phyloP scores from a whole-genome alignment of 1,140 invertebrate species.

The Temnothorax curvispinosus region DNA sequence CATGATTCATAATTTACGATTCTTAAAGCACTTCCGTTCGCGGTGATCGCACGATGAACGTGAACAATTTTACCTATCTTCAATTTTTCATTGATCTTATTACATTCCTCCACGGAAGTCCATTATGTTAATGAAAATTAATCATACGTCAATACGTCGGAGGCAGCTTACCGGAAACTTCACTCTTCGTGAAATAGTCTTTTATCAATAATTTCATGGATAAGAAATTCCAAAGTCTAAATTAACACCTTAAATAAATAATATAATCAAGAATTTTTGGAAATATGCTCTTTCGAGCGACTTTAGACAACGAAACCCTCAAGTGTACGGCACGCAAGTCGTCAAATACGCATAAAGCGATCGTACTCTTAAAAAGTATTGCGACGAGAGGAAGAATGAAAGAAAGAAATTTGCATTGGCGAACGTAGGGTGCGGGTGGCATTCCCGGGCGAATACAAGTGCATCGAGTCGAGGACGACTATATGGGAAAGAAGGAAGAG shows the following conservation, averaged over 20 bases:
- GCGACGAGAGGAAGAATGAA: not conserved
- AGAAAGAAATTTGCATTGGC: not conserved
- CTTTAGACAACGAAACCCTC: not conserved
- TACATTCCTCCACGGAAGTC: not conserved
- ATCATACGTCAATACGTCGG: too few relatives aligned
- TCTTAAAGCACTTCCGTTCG: not conserved
- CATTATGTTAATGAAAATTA: not conserved
- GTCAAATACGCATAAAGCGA: constrained; percentile 23
- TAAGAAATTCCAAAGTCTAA: not conserved
- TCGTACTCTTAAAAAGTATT: not conserved
- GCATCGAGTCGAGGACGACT: constrained; percentile 21
- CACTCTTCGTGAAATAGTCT: not conserved
- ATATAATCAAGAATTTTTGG: not conserved
- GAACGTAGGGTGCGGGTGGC: not conserved
- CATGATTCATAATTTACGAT: constrained; percentile 8
- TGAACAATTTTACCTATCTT: not conserved
- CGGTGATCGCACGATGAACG: not conserved
- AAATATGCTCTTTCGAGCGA: not conserved
- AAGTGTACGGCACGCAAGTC: not conserved
- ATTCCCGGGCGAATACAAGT: constrained; percentile 14
- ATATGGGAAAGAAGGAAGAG: constrained; percentile 39
- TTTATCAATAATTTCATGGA: not conserved
- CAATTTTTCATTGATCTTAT: not conserved
- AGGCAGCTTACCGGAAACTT: not conserved
- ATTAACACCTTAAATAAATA: not conserved